phyloP scores from a whole-genome alignment of 2,113 vertebrate genomes.

The Agapornis roseicollis region DNA sequence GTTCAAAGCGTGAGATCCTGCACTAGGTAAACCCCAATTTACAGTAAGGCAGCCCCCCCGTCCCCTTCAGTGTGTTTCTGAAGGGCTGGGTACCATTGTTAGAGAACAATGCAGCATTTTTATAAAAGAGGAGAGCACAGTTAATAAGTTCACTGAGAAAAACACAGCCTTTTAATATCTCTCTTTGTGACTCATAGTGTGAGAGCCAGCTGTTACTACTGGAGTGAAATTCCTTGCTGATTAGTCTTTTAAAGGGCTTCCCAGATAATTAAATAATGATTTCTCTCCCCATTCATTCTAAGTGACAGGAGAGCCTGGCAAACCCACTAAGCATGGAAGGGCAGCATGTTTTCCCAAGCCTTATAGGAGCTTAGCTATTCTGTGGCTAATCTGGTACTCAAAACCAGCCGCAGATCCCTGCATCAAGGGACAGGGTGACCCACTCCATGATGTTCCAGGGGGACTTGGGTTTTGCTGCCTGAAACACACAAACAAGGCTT shows the following conservation, averaged over 20 bases:
- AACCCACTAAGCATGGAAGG: constrained; percentile 50
- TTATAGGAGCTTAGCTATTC: constrained; percentile 58
- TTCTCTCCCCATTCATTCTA: constrained; percentile 64
- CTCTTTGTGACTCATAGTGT: constrained; percentile 57
- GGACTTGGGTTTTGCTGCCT: neutral
- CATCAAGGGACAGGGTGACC: neutral
- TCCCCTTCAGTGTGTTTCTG: neutral
- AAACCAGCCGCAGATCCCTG: neutral
- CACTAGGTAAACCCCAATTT: neutral
- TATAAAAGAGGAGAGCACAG: constrained; percentile 45
- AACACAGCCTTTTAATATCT: constrained; percentile 64
- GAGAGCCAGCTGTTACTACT: constrained; percentile 68
- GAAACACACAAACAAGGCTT: neutral
- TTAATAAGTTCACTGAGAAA: constrained; percentile 63
- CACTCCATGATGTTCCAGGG: neutral
- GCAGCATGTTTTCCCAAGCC: constrained; percentile 67
- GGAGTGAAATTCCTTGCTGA: constrained; percentile 67
- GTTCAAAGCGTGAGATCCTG: neutral
- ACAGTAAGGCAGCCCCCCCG: neutral
- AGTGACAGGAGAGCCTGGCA: constrained; percentile 63
- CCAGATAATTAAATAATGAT: constrained; percentile 71
- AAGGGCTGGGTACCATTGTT: constrained; percentile 17
- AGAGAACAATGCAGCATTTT: constrained; percentile 50
- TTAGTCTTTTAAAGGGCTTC: constrained; percentile 67
- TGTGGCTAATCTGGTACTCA: constrained; percentile 45